A percentile compares a stretch with the other conserved stretches of the same genome.
Conservation (phyloP, 2,888 invertebrate species). For the Hirtodrosophila histrioides region DNA sequence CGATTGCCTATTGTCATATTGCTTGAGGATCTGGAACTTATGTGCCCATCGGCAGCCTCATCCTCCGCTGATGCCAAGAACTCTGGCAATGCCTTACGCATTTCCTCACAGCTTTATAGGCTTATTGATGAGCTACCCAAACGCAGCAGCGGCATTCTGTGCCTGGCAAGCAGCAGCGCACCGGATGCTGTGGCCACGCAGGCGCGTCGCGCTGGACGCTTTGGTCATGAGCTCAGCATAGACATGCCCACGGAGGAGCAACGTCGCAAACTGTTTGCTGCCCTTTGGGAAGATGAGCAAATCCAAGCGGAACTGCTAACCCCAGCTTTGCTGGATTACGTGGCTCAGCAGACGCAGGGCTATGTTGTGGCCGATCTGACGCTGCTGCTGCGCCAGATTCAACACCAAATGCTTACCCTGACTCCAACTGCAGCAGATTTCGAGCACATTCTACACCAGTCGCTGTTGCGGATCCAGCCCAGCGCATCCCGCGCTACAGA, state of each 20-base stretch:
- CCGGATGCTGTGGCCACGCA: constrained; percentile 85
- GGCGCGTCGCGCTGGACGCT: constrained; percentile 85
- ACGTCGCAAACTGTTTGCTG: constrained; percentile 83
- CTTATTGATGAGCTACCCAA: constrained; percentile 85
- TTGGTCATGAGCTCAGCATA: constrained; percentile 86
- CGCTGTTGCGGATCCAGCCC: constrained; percentile 63
- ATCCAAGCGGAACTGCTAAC: constrained; percentile 25
- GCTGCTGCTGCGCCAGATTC: constrained; percentile 84
- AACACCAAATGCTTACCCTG: constrained; percentile 58
- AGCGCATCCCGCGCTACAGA: constrained; percentile 85
- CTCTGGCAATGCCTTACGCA: constrained; percentile 82
- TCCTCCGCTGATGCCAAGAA: constrained; percentile 49
- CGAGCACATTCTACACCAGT: constrained; percentile 19
- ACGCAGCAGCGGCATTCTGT: constrained; percentile 81
- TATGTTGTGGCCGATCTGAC: constrained; percentile 86
- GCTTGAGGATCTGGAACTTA: constrained; percentile 84
- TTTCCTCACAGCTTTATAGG: constrained; percentile 84
- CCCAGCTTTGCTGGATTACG: constrained; percentile 64
- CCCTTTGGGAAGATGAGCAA: constrained; percentile 59
- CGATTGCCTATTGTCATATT: constrained; percentile 82
- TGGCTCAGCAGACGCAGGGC: constrained; percentile 86
- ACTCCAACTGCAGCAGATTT: constrained; percentile 14
- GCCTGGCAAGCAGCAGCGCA: constrained; percentile 86
- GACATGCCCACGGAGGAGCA: constrained; percentile 84
- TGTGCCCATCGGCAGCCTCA: constrained; percentile 83